Conservation (phyloP, 92 coral and sea anemone species). For the Isaurus tuberculatus region DNA sequence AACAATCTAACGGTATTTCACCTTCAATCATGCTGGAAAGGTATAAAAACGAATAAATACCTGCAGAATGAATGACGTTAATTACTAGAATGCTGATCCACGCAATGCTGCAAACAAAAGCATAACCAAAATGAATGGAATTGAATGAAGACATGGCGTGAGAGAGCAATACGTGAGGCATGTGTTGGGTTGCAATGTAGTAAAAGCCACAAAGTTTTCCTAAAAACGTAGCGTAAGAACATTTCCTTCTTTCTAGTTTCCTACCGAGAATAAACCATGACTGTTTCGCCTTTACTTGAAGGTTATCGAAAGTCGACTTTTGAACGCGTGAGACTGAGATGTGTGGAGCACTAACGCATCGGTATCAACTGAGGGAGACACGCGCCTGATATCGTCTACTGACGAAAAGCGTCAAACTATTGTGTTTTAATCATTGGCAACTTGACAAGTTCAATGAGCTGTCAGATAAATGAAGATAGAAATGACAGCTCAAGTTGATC, state of each 20-base stretch:
- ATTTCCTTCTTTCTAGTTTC: background rate
- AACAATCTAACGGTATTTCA: background rate
- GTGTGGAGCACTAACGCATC: slow-evolving; percentile 14
- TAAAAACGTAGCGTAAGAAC: background rate
- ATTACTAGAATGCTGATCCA: slow-evolving; percentile 27
- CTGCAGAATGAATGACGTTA: slow-evolving; percentile 36
- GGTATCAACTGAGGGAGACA: slow-evolving; percentile 40
- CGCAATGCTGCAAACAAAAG: slow-evolving; percentile 31
- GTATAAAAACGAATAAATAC: slow-evolving; percentile 24
- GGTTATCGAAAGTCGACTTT: background rate
- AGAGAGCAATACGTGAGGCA: slow-evolving; percentile 13
- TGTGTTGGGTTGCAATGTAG: background rate
- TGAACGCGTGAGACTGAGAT: slow-evolving; percentile 35
- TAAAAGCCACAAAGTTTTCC: background rate
- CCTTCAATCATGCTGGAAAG: background rate
- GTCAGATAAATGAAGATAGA: slow-evolving; percentile 27
- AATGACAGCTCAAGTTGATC: slow-evolving; percentile 34
- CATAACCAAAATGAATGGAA: slow-evolving; percentile 12
- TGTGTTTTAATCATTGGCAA: slow-evolving; percentile 36
- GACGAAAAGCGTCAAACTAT: slow-evolving; percentile 38
- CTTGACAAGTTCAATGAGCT: slow-evolving; percentile 40
- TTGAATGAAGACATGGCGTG: slow-evolving; percentile 19
- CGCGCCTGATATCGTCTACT: slow-evolving; percentile 46
- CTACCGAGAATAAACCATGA: slow-evolving; percentile 35
- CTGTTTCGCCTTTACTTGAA: background rate